These are phyloP conservation scores for Saccopteryx leptura DNA, from an alignment of 2,113 vertebrate species.

Conservation along the genomic window DNA sequence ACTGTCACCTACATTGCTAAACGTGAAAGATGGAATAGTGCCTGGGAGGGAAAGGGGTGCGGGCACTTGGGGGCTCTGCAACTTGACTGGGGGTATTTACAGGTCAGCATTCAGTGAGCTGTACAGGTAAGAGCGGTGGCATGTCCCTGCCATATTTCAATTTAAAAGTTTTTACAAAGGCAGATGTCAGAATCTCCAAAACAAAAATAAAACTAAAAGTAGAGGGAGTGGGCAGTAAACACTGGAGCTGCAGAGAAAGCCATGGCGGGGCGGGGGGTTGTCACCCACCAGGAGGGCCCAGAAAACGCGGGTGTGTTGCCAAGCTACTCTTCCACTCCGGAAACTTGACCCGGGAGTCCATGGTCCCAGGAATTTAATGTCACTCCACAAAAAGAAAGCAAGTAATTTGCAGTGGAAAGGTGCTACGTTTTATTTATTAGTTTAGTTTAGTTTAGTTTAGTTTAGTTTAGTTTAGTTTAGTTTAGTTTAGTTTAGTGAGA, in stretches of 20 bases:
- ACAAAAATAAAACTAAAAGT: not conserved
- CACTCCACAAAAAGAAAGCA: not conserved
- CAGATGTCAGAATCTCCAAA: not conserved
- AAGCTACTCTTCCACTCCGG: not conserved
- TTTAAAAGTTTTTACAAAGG: not conserved
- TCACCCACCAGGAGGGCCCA: not conserved
- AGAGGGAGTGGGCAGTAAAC: not conserved
- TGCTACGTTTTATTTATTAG: not conserved
- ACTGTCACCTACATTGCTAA: not conserved
- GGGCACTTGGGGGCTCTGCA: accelerated
- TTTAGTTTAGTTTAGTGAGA: no score
- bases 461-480: no score
- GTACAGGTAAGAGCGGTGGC: accelerated
- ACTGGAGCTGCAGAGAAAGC: not conserved
- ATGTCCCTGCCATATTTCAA: not conserved
- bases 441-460: no score
- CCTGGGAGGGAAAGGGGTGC: not conserved
- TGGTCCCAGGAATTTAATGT: slow-evolving; percentile 38
- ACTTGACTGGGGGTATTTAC: accelerated
- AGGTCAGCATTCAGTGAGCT: not conserved
- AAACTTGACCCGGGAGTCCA: not conserved
- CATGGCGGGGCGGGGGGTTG: not conserved
- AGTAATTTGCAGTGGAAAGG: not conserved
- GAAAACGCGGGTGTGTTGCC: not conserved
- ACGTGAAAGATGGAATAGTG: accelerated